phyloP scores from a whole-genome alignment of 2,797 vertebrate species.

The Acanthornis magna region DNA sequence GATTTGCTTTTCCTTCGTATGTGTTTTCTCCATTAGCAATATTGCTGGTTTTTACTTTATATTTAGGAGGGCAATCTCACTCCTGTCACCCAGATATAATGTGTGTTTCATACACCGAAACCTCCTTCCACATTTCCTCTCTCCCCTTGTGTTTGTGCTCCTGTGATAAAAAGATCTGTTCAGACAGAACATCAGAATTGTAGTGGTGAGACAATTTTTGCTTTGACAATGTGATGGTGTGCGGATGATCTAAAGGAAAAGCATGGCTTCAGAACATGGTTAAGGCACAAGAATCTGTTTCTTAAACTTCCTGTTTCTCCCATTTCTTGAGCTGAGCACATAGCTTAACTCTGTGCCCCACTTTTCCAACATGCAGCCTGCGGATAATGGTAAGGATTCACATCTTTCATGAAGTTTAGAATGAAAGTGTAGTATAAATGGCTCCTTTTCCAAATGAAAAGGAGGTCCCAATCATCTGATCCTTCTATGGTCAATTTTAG shows the following conservation, averaged over 20 bases:
- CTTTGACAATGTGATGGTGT: background rate
- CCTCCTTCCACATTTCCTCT: background rate
- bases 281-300: background rate
- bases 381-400: background rate
- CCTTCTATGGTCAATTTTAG: background rate
- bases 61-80: background rate
- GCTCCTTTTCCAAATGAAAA: background rate
- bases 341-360: background rate
- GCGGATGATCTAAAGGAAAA: background rate
- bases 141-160: background rate
- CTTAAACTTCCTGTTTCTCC: background rate
- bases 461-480: background rate
- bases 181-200: background rate
- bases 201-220: background rate
- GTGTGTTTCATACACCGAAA: background rate
- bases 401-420: background rate
- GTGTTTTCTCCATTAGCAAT: background rate
- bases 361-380: background rate
- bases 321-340: background rate
- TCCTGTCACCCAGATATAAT: background rate
- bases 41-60: background rate
- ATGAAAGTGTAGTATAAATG: background rate
- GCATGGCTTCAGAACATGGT: rapidly evolving
- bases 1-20: background rate
- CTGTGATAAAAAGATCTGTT: background rate